These are phyloP conservation scores for Carollia perspicillata DNA, from an alignment of 2,113 vertebrate genomes.

Conservation along the genomic window DNA sequence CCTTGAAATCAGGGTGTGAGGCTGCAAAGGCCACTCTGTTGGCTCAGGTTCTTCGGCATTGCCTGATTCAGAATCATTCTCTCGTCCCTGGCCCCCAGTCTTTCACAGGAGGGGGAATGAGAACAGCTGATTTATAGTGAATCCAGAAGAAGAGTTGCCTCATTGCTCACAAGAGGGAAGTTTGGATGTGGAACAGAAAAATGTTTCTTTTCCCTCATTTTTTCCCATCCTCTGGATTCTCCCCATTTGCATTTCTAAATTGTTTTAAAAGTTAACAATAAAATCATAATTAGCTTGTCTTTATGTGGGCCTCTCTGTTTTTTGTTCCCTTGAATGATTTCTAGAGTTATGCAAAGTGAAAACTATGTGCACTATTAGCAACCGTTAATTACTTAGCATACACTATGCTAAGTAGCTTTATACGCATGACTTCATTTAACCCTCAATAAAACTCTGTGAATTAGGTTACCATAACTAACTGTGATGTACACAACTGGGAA, in stretches of 20 bases:
- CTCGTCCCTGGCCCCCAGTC: not conserved
- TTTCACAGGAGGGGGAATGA: not conserved
- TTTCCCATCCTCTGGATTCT: not conserved
- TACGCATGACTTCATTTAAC: constrained; percentile 53
- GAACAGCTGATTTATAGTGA: not conserved
- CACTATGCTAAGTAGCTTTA: constrained; percentile 45
- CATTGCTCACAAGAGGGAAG: not conserved
- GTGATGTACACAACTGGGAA: not conserved
- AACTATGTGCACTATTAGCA: constrained; percentile 31
- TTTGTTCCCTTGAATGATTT: constrained; percentile 40
- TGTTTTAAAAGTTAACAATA: constrained; percentile 21
- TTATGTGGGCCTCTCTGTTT: constrained; percentile 5
- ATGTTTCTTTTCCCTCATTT: not conserved
- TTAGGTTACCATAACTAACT: constrained; percentile 20
- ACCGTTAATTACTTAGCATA: constrained; percentile 44
- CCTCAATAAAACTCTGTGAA: constrained; percentile 30
- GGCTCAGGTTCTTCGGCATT: not conserved
- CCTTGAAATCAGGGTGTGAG: not conserved
- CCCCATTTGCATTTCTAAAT: not conserved
- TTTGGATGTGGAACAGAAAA: not conserved
- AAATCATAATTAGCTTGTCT: constrained; percentile 1
- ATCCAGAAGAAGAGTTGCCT: not conserved
- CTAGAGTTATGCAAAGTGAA: constrained; percentile 40
- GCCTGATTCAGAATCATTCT: not conserved
- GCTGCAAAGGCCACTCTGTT: not conserved